These are phyloP conservation scores for Pholis gunnellus DNA, from an alignment of 2,113 vertebrate genomes.

Conservation along the genomic window DNA sequence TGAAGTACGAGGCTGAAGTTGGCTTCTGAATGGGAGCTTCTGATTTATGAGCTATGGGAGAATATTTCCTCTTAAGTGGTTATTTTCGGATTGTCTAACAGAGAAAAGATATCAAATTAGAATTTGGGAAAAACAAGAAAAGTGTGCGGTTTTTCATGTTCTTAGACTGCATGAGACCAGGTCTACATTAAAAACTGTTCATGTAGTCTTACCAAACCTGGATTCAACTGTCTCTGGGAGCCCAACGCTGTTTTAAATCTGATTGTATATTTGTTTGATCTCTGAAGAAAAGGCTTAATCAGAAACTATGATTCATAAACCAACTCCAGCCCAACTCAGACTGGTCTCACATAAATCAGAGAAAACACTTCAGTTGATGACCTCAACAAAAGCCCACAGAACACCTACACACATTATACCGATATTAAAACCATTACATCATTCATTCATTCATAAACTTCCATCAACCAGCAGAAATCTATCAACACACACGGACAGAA, in stretches of 20 bases:
- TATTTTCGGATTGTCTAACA: not conserved
- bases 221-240: not conserved
- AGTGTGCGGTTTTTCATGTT: not conserved
- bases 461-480: not conserved
- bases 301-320: not conserved
- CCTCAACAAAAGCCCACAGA: not conserved
- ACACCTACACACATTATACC: not conserved
- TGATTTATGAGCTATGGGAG: not conserved
- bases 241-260: not conserved
- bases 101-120: not conserved
- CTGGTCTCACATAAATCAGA: slow-evolving; percentile 10
- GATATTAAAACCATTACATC: not conserved
- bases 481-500: not conserved
- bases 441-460: not conserved
- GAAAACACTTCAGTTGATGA: slow-evolving; percentile 10
- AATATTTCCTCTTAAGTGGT: not conserved
- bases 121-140: not conserved
- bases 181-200: not conserved
- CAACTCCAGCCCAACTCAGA: slow-evolving; percentile 13
- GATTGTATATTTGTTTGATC: not conserved
- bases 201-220: not conserved
- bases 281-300: not conserved
- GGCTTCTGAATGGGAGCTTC: slow-evolving; percentile 1
- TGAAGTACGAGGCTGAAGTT: slow-evolving; percentile 16
- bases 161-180: not conserved